Evolutionary conservation across 2,888 invertebrate species (phyloP).

Genomic region (Euproctis similis): DNA sequence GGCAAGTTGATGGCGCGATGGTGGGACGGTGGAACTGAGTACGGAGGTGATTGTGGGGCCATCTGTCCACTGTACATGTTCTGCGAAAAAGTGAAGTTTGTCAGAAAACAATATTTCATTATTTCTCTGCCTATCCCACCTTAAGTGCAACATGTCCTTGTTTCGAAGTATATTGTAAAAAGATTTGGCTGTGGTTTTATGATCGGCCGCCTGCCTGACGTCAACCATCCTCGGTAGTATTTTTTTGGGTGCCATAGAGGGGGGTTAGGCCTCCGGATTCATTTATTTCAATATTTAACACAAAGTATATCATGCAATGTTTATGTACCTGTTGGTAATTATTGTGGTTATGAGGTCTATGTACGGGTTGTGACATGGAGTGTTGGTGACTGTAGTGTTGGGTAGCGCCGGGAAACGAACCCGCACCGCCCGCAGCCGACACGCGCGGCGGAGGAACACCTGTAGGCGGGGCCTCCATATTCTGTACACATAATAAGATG

Average conservation of each 20-base stretch:
- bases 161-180: too few species aligned
- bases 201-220: too few species aligned
- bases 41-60: slow-evolving; percentile 63
- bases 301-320: background rate
- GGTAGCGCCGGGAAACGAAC: slow-evolving; percentile 19
- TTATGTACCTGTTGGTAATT: slow-evolving; percentile 37
- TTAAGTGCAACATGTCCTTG: too few species aligned
- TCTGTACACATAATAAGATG: slow-evolving; percentile 20
- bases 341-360: slow-evolving; percentile 35
- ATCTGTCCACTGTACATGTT: slow-evolving; percentile 62
- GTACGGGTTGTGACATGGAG: slow-evolving; percentile 57
- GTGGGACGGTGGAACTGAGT: slow-evolving; percentile 65
- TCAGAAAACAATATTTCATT: too few species aligned
- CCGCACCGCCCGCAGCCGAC: slow-evolving; percentile 19
- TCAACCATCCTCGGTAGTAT: too few species aligned
- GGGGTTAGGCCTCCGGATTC: too few species aligned
- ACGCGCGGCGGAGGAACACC: slow-evolving; percentile 9
- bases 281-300: too few species aligned
- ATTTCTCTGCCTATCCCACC: too few species aligned
- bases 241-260: too few species aligned
- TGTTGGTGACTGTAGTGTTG: slow-evolving; percentile 63
- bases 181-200: too few species aligned
- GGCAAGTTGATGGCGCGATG: slow-evolving; percentile 66
- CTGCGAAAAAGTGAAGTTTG: too few species aligned
- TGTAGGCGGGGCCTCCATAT: slow-evolving; percentile 31